Evolutionary conservation across 2,113 vertebrate species (phyloP), one percentile per base, ranked within the genome.

Genomic region (Trinectes maculatus): DNA sequence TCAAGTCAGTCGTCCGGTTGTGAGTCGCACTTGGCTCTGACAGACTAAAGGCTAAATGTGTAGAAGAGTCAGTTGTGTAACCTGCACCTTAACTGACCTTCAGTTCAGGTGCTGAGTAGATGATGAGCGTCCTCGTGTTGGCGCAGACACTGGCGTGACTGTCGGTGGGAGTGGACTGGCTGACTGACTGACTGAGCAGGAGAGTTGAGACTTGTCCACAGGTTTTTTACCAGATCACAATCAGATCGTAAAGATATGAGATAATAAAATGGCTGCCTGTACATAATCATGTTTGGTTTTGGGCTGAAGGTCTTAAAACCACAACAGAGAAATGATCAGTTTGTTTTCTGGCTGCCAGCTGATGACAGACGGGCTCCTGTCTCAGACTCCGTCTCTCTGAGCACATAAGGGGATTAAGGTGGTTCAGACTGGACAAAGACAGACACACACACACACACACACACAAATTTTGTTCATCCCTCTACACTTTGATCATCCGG

Each of bases 391-490:
- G 48, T 70, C 52, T 59, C 66, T 62, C 76, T 89, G 88, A 92
- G 83, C 89, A 85, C 62, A 87, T 92, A 82, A 91, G 49, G 64
- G 79, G 90, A 90, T 92, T 91, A 89, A 69, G 68, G 77, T 42
- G 62, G 78, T 66, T 66, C 47, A 36, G 51, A 71, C 69, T 26
- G 28, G n/a, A 56, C 48, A 3, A 3, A 42, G 58, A 31, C 19
- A 24, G 28, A 47, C 42, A 46, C 25, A 54, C 39, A 46, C 12
- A 47, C 21, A 40, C 28, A 46, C 34, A 57, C 53, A 42, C 64
- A 49, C 34, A 21, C 67, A 19, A n/a, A 1, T 42, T 37, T 44
- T 12, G 22, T 10, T 10, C 10, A 31, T 33, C 36, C 8, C 1
- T 29, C 26, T 9, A 16, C 9, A 31, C 60, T 52, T 25, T 63